These are phyloP conservation scores for Muscidifurax raptorellus DNA, from an alignment of 1,140 invertebrate genomes.

Conservation along the genomic window DNA sequence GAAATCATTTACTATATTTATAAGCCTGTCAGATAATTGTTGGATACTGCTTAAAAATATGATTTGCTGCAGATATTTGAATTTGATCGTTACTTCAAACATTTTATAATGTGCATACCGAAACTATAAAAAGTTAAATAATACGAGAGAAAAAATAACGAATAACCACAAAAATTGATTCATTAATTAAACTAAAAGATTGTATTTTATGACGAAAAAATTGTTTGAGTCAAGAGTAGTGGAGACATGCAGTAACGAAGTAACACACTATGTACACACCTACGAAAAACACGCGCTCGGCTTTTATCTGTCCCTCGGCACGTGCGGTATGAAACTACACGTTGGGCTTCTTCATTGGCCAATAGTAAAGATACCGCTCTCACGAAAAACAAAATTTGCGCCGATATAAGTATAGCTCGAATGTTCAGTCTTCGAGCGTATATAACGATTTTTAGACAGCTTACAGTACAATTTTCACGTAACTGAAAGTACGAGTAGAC, in stretches of 20 bases:
- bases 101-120: not conserved
- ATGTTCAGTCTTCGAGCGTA: not conserved
- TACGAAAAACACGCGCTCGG: not conserved
- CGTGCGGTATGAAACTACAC: conserved; percentile 34
- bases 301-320: conserved; percentile 27
- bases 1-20: not conserved
- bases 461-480: no score
- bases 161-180: not conserved
- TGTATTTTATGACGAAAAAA: no score
- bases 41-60: not conserved
- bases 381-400: conserved; percentile 40
- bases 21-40: not conserved
- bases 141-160: not conserved
- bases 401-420: not conserved
- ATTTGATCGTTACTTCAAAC: no score
- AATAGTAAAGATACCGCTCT: conserved; percentile 26
- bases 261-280: conserved; percentile 15
- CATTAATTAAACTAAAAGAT: no score
- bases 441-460: not conserved
- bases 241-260: not conserved
- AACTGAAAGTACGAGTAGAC: no score
- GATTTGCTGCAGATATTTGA: not conserved
- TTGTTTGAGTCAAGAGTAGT: not conserved
- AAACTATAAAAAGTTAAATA: no score
- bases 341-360: conserved; percentile 38